Evolutionary conservation across 1,140 invertebrate species (phyloP).

Genomic region (Ips typographus): DNA sequence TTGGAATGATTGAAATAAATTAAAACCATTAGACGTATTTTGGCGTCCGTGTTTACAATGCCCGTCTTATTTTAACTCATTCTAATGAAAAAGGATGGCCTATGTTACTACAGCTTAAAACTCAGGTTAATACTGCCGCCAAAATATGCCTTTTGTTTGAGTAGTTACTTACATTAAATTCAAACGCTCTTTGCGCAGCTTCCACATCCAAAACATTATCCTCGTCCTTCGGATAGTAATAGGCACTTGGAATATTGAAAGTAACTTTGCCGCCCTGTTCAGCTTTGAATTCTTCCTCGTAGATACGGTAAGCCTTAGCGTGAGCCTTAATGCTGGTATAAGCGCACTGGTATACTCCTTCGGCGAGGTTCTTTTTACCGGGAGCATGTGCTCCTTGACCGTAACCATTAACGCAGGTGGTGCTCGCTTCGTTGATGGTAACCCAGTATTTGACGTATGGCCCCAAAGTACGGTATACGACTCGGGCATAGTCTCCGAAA

Average conservation of each 20-base stretch:
- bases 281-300: slow-evolving; percentile 54
- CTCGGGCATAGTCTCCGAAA: slow-evolving; percentile 49
- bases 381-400: slow-evolving; percentile 11
- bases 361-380: slow-evolving; percentile 3
- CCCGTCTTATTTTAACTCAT: too few relatives aligned
- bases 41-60: too few relatives aligned
- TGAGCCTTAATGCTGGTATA: slow-evolving; percentile 29
- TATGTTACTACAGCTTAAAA: too few relatives aligned
- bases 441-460: slow-evolving; percentile 54
- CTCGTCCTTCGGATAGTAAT: slow-evolving; percentile 20
- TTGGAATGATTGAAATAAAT: slow-evolving; percentile 40
- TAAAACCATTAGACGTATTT: too few relatives aligned
- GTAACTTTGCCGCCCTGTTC: slow-evolving; percentile 49
- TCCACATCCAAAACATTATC: slow-evolving; percentile 24
- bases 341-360: slow-evolving; percentile 27
- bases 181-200: slow-evolving; percentile 27
- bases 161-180: slow-evolving; percentile 30
- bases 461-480: slow-evolving; percentile 40
- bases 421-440: slow-evolving; percentile 57
- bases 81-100: too few relatives aligned
- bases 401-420: slow-evolving; percentile 44
- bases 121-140: too few relatives aligned
- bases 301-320: slow-evolving; percentile 56
- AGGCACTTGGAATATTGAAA: slow-evolving; percentile 27
- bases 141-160: slow-evolving; percentile 56